Conservation (phyloP, 2,888 invertebrate species). For the Chironomus riparius region DNA sequence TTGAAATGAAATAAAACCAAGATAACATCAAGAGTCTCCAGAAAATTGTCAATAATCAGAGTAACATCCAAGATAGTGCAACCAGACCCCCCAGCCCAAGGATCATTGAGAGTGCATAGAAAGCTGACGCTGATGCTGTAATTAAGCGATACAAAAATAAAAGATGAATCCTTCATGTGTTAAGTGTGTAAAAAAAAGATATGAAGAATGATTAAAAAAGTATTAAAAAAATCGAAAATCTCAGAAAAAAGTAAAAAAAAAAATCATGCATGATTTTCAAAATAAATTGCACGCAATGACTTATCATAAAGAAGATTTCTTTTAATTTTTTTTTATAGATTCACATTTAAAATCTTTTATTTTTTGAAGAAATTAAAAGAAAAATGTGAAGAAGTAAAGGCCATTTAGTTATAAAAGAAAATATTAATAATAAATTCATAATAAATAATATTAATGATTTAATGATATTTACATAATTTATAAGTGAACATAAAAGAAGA, state of each 20-base stretch:
- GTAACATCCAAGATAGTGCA: too few relatives aligned
- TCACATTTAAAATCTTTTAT: too few relatives aligned
- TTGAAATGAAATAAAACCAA: too few relatives aligned
- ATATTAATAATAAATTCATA: background rate
- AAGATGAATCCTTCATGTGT: too few relatives aligned
- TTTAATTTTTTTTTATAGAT: too few relatives aligned
- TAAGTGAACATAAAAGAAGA: background rate
- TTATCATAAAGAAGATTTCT: background rate
- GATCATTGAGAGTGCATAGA: slow-evolving; percentile 5
- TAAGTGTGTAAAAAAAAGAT: background rate
- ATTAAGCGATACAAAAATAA: too few relatives aligned
- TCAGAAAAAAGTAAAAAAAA: background rate
- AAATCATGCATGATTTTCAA: background rate
- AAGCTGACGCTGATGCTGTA: too few relatives aligned
- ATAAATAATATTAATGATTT: background rate
- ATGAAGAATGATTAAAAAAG: background rate
- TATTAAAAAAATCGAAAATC: too few relatives aligned
- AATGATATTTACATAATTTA: background rate
- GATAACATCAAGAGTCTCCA: too few relatives aligned
- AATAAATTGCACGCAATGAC: slow-evolving; percentile 7
- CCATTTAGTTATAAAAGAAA: slow-evolving; percentile 21
- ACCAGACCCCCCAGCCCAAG: background rate
- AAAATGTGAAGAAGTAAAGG: background rate
- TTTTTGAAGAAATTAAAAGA: too few relatives aligned
- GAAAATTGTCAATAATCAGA: too few relatives aligned